Percentiles rank a stretch among this genome's conserved stretches.
Evolutionary conservation across 2,888 invertebrate genomes (phyloP).

Genomic region (Alloscopus bannaensis): DNA sequence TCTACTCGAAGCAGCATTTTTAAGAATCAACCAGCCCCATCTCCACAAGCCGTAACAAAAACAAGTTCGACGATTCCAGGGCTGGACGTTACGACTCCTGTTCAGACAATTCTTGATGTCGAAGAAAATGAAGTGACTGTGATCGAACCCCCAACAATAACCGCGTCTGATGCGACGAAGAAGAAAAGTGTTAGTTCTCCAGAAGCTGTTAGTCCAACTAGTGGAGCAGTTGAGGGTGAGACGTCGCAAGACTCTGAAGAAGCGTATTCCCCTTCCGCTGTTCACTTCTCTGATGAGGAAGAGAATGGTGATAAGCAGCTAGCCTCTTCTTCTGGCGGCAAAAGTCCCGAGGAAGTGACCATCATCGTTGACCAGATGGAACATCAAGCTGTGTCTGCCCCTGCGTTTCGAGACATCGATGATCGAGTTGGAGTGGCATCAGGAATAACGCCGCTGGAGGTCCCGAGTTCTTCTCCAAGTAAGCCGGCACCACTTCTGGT

Average conservation of each 20-base stretch:
- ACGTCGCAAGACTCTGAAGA: slow-evolving; percentile 62
- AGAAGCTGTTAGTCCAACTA: not conserved
- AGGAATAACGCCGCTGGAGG: no score
- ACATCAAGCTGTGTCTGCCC: not conserved
- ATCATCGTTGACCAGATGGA: slow-evolving; percentile 33
- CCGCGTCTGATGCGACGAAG: no score
- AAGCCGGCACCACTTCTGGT: slow-evolving; percentile 10
- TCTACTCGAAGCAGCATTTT: slow-evolving; percentile 51
- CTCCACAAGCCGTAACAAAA: slow-evolving; percentile 1
- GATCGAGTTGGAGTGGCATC: slow-evolving; percentile 16
- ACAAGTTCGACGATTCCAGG: slow-evolving; percentile 49
- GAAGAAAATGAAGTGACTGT: not conserved
- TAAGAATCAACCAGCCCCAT: slow-evolving; percentile 26
- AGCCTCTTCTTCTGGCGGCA: not conserved
- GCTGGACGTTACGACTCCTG: slow-evolving; percentile 32
- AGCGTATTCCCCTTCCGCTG: slow-evolving; percentile 69
- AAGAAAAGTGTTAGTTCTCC: no score
- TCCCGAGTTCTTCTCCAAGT: no score
- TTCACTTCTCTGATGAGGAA: slow-evolving; percentile 69
- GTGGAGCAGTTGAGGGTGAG: slow-evolving; percentile 16
- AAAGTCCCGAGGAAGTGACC: slow-evolving; percentile 7
- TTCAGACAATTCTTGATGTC: not conserved
- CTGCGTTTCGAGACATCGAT: slow-evolving; percentile 28
- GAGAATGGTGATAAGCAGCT: not conserved
- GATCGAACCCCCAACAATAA: no score